These are phyloP conservation scores for Amphipyra berbera DNA, from an alignment of 2,888 invertebrate species.

Conservation along the genomic window DNA sequence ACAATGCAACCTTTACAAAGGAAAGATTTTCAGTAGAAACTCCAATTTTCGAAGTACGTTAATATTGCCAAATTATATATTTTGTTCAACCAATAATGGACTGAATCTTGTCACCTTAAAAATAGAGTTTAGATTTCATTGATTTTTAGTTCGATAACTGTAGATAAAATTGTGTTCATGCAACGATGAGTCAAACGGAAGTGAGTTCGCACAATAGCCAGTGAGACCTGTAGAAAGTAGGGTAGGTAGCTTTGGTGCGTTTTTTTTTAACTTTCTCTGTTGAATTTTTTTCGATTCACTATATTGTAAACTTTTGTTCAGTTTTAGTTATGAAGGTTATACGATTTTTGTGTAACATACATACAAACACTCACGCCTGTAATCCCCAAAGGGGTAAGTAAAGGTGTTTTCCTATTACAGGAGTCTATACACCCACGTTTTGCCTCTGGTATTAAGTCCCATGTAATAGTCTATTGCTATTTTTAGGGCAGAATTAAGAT, in stretches of 20 bases:
- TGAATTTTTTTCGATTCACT: conserved; percentile 19
- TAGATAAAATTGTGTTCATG: not conserved
- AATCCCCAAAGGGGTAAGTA: too few relatives aligned
- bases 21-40: conserved; percentile 42
- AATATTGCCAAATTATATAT: conserved; percentile 29
- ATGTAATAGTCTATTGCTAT: too few relatives aligned
- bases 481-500: too few relatives aligned
- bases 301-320: not conserved
- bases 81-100: accelerated
- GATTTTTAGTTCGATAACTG: not conserved
- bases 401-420: too few relatives aligned
- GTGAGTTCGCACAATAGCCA: conserved; percentile 44
- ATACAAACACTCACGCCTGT: not conserved
- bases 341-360: not conserved
- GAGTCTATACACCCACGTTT: too few relatives aligned
- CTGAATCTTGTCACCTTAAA: not conserved
- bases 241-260: conserved; percentile 21
- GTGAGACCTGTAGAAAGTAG: conserved; percentile 32
- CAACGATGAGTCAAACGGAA: conserved; percentile 43
- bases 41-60: conserved; percentile 50
- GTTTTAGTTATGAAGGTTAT: not conserved
- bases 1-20: conserved; percentile 42
- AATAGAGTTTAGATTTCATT: conserved; percentile 8
- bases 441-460: too few relatives aligned
- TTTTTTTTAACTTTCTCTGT: conserved; percentile 31